A percentile compares a stretch with the other conserved stretches of the same genome.
phyloP scores from a whole-genome alignment of 1,140 invertebrate genomes.

The Phymorhynchus buccinoides region DNA sequence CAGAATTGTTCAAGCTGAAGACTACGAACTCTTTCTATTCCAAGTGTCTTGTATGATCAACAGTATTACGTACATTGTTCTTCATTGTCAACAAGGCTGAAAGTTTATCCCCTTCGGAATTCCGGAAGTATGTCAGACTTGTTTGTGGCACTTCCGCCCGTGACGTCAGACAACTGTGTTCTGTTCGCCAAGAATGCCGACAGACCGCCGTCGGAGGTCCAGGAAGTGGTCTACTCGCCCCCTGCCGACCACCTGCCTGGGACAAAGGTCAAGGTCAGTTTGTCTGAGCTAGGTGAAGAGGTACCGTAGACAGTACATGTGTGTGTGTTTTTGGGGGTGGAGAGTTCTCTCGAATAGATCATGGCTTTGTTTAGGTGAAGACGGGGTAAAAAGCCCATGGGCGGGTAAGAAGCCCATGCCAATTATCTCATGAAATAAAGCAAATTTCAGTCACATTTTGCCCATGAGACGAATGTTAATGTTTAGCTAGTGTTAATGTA shows the following conservation, averaged over 20 bases:
- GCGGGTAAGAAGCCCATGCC: too few relatives aligned
- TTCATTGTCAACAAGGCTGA: background rate
- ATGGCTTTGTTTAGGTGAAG: too few relatives aligned
- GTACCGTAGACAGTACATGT: background rate
- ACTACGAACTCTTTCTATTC: background rate
- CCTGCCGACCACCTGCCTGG: conserved; percentile 70
- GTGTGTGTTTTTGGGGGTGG: background rate
- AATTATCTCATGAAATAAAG: too few relatives aligned
- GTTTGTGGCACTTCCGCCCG: conserved; percentile 82
- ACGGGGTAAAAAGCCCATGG: too few relatives aligned
- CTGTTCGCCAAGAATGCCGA: conserved; percentile 87
- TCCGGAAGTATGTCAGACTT: conserved; percentile 74
- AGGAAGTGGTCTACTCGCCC: conserved; percentile 81
- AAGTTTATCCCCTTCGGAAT: background rate
- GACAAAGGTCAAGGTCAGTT: conserved; percentile 73
- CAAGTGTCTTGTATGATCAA: too few relatives aligned
- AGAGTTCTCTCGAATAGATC: too few relatives aligned
- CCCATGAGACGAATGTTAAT: too few relatives aligned
- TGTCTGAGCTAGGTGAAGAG: background rate
- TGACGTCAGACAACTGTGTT: conserved; percentile 77
- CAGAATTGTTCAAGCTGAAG: background rate
- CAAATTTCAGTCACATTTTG: too few relatives aligned
- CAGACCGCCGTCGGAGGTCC: conserved; percentile 81
- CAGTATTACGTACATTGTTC: too few relatives aligned
- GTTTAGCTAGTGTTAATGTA: too few relatives aligned